Base-by-base conservation (phyloP, 2,797 vertebrate genomes). In the Rachycentron canadum region DNA sequence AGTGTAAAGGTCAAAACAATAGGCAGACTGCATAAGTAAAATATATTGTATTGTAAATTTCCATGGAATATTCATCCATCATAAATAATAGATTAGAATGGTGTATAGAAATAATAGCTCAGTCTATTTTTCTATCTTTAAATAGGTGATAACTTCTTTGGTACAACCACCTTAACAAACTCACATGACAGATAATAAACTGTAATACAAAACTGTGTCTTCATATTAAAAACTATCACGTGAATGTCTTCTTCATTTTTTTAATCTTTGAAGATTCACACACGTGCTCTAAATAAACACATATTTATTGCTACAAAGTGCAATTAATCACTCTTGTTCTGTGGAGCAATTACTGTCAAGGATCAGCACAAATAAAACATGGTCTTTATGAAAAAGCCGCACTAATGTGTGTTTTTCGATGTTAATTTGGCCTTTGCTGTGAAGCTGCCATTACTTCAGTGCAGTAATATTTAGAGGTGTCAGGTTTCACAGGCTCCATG, bases 401-500 rank as follows among this genome's bases (percentile, higher is more conserved):
- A 2, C 10, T 38, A 45, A 74, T 50, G 23, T 58, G 47, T 75
- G 5, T 70, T 60, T 58, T 57, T 45, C 69, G 73, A 55, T 21
- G 32, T 76, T 73, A 1, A 65, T 66, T 61, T 50, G 71, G 45
- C 56, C 21, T 78, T 72, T 82, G 68, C 57, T 83, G 34, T 9
- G 21, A 30, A 67, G 49, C 57, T 41, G 69, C 65, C 23, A 16
- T 53, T 64, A 34, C 32, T 52, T 41, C 16, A 17, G 10, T 23
- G 38, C 32, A 1, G 61, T 69, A 43, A 84, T 73, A 73, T 89
- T 66, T 70, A 78, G 74, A 82, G 53, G 55, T 74, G 85, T 58
- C 69, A 63, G 65, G 77, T 47, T 77, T 81, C 26, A 41, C 73
- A 28, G 59, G 43, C 62, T 56, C 60, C 38, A 23, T 76, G 68